phyloP scores from a whole-genome alignment of 2,888 invertebrate species.

The Leptura quadrifasciata region DNA sequence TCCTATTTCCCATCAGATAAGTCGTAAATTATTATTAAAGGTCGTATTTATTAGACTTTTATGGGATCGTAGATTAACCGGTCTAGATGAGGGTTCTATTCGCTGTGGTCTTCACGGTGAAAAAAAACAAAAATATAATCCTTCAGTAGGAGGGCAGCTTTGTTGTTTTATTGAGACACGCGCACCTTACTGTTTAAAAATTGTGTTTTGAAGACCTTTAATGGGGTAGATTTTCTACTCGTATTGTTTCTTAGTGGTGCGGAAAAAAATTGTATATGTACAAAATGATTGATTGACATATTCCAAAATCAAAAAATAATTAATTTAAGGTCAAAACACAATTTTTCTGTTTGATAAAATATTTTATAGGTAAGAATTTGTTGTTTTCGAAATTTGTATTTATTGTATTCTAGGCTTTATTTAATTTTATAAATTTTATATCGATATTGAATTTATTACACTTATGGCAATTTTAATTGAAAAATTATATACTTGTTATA shows the following conservation, averaged over 20 bases:
- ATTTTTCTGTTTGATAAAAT: constrained; percentile 27
- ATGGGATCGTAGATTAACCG: no score
- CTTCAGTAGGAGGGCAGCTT: no score
- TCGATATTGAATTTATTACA: constrained; percentile 57
- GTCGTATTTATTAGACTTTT: no score
- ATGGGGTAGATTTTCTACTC: neutral
- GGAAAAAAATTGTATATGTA: neutral
- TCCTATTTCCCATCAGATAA: no score
- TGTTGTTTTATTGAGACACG: constrained; percentile 13
- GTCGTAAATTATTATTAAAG: no score
- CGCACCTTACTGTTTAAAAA: constrained; percentile 3
- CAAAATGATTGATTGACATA: neutral
- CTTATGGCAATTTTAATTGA: constrained; percentile 47
- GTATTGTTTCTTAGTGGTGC: neutral
- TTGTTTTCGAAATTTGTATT: constrained; percentile 57
- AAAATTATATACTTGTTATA: constrained; percentile 55
- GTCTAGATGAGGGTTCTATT: no score
- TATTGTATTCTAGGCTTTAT: constrained; percentile 59
- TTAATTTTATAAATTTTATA: constrained; percentile 62
- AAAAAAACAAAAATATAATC: no score
- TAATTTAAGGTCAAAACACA: constrained; percentile 27
- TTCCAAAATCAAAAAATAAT: neutral
- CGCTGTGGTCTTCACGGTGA: no score
- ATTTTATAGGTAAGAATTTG: constrained; percentile 40
- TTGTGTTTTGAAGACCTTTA: constrained; percentile 20